Evolutionary conservation across 2,888 invertebrate genomes (phyloP).

Genomic region (Leucoma salicis): DNA sequence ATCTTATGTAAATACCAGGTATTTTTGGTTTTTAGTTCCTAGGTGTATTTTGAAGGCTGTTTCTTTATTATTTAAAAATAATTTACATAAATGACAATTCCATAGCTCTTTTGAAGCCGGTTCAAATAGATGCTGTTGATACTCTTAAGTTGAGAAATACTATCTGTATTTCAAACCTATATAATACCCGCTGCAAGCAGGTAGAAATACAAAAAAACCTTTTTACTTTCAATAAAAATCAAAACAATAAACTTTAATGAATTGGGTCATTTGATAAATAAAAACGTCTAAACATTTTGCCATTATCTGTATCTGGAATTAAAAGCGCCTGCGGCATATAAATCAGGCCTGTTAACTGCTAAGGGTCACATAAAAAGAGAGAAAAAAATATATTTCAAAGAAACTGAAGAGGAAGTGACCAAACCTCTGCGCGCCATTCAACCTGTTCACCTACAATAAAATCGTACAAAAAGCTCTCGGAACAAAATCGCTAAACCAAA

Average conservation of each 20-base stretch:
- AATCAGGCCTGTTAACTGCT: constrained; percentile 14
- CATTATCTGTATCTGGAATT: constrained; percentile 6
- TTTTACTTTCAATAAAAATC: background rate
- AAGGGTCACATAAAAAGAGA: constrained; percentile 3
- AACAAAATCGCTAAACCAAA: constrained; percentile 12
- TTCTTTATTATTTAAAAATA: too few species aligned
- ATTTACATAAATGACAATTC: too few species aligned
- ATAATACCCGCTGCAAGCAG: too few species aligned
- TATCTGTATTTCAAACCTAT: too few species aligned
- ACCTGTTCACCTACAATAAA: constrained; percentile 17
- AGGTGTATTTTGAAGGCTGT: too few species aligned
- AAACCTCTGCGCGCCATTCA: constrained; percentile 19
- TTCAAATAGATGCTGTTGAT: too few species aligned
- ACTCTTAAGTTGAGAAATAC: too few species aligned
- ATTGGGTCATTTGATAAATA: background rate
- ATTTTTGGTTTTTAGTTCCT: too few species aligned
- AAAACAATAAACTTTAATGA: background rate
- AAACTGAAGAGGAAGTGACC: constrained; percentile 18
- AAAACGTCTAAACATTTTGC: background rate
- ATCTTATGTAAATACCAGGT: too few species aligned
- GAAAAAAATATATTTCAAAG: constrained; percentile 12
- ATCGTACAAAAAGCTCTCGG: constrained; percentile 14
- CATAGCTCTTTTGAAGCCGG: too few species aligned
- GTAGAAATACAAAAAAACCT: background rate
- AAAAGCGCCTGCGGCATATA: constrained; percentile 6